phyloP scores from a whole-genome alignment of 2,113 vertebrate species.

The Microtus montanus region DNA sequence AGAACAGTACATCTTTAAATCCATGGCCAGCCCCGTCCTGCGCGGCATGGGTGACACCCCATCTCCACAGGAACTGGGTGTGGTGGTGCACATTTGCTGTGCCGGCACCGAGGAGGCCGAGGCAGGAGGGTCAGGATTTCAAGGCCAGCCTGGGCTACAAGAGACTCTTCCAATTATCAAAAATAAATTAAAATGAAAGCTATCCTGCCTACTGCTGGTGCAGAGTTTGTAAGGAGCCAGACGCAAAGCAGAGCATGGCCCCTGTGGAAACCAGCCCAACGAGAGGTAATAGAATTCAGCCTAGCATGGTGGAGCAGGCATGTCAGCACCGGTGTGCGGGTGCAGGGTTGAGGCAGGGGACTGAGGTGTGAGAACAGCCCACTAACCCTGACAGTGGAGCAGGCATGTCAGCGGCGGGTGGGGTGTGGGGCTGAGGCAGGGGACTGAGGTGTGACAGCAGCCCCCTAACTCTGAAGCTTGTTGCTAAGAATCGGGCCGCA shows the following conservation, averaged over 20 bases:
- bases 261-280: not conserved
- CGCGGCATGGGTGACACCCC: not conserved
- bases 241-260: not conserved
- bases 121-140: not conserved
- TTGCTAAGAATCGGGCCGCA: not conserved
- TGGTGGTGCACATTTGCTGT: not conserved
- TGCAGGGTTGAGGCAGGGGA: not conserved
- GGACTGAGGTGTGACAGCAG: not conserved
- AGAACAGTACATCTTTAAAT: not conserved
- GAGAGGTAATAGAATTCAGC: not conserved
- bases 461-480: not conserved
- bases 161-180: not conserved
- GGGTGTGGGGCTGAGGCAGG: not conserved
- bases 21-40: not conserved
- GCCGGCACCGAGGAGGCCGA: not conserved
- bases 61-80: not conserved
- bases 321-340: not conserved
- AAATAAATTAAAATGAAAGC: not conserved
- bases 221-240: not conserved
- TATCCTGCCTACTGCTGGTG: not conserved
- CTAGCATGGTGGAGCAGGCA: not conserved
- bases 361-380: not conserved
- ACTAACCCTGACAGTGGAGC: not conserved
- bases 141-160: not conserved
- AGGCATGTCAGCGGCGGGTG: not conserved